These are phyloP conservation scores for Aphodius sticticus DNA, from an alignment of 2,888 invertebrate species.

Conservation along the genomic window DNA sequence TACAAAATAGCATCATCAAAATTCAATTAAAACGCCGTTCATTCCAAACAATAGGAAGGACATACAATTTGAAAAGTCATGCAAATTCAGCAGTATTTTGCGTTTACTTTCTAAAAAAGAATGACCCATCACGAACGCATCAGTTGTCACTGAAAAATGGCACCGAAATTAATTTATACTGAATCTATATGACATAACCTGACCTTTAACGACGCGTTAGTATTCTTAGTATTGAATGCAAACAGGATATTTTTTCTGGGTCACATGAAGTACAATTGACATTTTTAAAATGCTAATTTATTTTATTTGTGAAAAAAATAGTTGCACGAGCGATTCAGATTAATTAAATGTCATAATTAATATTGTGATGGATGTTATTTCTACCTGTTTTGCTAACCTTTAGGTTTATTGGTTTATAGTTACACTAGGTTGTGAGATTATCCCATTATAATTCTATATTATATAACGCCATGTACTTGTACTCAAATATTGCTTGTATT, in stretches of 20 bases:
- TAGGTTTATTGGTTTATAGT: not conserved
- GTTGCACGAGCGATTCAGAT: not conserved
- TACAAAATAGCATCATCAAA: too few relatives aligned
- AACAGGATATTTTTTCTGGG: not conserved
- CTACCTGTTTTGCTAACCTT: not conserved
- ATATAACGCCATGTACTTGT: not conserved
- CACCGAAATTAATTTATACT: too few relatives aligned
- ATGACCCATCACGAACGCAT: too few relatives aligned
- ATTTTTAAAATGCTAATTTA: not conserved
- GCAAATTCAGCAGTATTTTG: too few relatives aligned
- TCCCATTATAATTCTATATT: not conserved
- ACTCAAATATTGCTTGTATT: not conserved
- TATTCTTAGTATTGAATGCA: not conserved
- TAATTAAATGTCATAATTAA: not conserved
- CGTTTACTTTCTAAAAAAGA: too few relatives aligned
- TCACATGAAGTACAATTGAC: not conserved
- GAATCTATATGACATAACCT: not conserved
- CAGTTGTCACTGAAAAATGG: too few relatives aligned
- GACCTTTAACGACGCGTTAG: not conserved
- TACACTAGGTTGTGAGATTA: not conserved
- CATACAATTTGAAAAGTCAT: too few relatives aligned
- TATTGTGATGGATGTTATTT: not conserved
- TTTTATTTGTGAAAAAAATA: not conserved
- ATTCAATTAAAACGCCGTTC: too few relatives aligned
- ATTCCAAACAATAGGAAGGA: too few relatives aligned